A percentile compares a stretch with the other conserved stretches of the same genome.
Conservation (phyloP, 92 coral and sea anemone genomes). For the Pocillopora grandis region DNA sequence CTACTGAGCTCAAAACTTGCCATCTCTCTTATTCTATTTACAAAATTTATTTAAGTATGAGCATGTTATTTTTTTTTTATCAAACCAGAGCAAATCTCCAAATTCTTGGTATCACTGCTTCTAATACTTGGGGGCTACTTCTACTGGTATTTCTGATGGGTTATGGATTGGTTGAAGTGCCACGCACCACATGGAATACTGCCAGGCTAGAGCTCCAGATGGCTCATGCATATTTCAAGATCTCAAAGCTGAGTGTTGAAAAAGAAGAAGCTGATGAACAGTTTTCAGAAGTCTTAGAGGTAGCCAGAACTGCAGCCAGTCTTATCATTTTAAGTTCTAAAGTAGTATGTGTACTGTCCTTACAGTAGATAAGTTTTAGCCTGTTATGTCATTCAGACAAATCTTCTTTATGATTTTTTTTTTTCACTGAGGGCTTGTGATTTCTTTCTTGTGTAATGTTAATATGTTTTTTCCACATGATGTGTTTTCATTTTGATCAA, state of each 20-base stretch:
- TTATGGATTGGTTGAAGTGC: slow-evolving; percentile 95
- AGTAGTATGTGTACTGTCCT: too few species aligned
- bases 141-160: slow-evolving; percentile 94
- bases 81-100: slow-evolving; percentile 67
- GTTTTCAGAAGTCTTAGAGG: slow-evolving; percentile 90
- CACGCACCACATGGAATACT: slow-evolving; percentile 91
- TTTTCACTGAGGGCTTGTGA: too few species aligned
- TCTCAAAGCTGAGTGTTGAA: slow-evolving; percentile 94
- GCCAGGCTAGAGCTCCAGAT: slow-evolving; percentile 89
- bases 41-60: not conserved
- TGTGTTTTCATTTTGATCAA: too few species aligned
- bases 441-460: too few species aligned
- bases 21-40: too few species aligned
- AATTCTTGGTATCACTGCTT: slow-evolving; percentile 93
- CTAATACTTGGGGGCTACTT: slow-evolving; percentile 98
- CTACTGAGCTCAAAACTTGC: too few species aligned
- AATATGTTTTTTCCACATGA: too few species aligned
- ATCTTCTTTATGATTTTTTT: too few species aligned
- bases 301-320: slow-evolving; percentile 10
- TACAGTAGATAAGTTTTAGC: too few species aligned
- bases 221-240: slow-evolving; percentile 95
- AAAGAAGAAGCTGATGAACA: slow-evolving; percentile 97
- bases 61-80: not conserved
- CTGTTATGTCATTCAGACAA: too few species aligned
- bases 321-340: too few species aligned